Percentiles rank a stretch among this genome's conserved stretches.
These are phyloP conservation scores for Phenacoccus solenopsis DNA, from an alignment of 1,140 invertebrate genomes.

Conservation along the genomic window DNA sequence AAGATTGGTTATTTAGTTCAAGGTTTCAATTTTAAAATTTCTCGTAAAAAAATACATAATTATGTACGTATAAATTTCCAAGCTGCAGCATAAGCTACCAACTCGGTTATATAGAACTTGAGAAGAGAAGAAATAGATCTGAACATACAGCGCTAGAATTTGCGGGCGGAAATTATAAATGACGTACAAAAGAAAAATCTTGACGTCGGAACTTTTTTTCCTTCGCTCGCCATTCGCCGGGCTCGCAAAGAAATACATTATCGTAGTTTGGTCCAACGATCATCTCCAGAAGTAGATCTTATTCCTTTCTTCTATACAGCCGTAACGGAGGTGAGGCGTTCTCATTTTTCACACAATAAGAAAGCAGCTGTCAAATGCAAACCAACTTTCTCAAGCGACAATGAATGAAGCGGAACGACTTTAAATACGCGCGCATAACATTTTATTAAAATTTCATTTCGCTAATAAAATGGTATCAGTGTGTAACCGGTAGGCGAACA, in stretches of 20 bases:
- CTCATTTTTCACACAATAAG: not conserved
- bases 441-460: not conserved
- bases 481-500: too few relatives aligned
- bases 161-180: not conserved
- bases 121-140: too few relatives aligned
- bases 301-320: not conserved
- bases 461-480: too few relatives aligned
- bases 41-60: too few relatives aligned
- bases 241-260: not conserved
- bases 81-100: too few relatives aligned
- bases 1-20: too few relatives aligned
- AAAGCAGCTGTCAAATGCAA: not conserved
- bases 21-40: too few relatives aligned
- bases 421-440: not conserved
- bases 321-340: too few relatives aligned
- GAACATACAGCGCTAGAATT: too few relatives aligned
- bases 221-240: too few relatives aligned
- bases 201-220: not conserved
- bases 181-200: not conserved
- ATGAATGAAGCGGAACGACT: not conserved
- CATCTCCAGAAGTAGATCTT: not conserved
- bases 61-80: too few relatives aligned
- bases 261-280: not conserved
- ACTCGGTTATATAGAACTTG: too few relatives aligned
- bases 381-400: conserved; percentile 1